Evolutionary conservation across 2,113 vertebrate genomes (phyloP), one percentile per base, ranked within the genome.

Genomic region (Scatophagus argus): DNA sequence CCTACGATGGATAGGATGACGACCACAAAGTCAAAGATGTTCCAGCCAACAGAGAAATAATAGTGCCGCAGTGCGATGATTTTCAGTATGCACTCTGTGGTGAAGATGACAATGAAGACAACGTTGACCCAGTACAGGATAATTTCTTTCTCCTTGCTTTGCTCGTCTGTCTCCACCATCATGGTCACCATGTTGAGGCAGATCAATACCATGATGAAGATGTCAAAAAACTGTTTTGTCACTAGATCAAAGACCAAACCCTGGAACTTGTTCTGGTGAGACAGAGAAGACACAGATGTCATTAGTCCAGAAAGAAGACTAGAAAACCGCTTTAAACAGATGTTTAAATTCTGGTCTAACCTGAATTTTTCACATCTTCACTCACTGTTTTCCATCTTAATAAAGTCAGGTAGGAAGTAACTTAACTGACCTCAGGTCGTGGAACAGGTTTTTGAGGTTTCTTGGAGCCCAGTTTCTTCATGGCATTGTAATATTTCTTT

Each of bases 121-220:
- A 98, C 75, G 80, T 99, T 97, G 83, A 99, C 93, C 74, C 94
- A 93, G 90, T 94, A 96, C 10, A 99, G 88, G 54, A 98, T 93
- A 0, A 81, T 14, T 2, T 96, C 95, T 67, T 95, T 97, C 51
- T 96, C 91, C 4, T 32, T 0, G 0, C 96, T 98, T 91, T 99
- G 97, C 64, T 98, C 95, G 0, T 97, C 97, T 0, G 98, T 99
- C 91, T 99, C 98, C 17, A 98, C 96, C 98, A 98, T 99, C 98
- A 99, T 98, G 21, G 98, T 98, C 78, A 99, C 93, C 98, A 99
- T 98, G 92, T 99, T 99, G 44, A 99, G 96, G 77, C 97, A 98
- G 83, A 99, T 99, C 82, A 99, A 86, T 67, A 96, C 94, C 98
- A 99, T 99, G 91, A 99, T 98, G 46, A 94, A 87, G 88, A 99